Percentiles rank a stretch among this genome's conserved stretches.
phyloP scores from a whole-genome alignment of 2,888 invertebrate species.

The Diaphora mendica region DNA sequence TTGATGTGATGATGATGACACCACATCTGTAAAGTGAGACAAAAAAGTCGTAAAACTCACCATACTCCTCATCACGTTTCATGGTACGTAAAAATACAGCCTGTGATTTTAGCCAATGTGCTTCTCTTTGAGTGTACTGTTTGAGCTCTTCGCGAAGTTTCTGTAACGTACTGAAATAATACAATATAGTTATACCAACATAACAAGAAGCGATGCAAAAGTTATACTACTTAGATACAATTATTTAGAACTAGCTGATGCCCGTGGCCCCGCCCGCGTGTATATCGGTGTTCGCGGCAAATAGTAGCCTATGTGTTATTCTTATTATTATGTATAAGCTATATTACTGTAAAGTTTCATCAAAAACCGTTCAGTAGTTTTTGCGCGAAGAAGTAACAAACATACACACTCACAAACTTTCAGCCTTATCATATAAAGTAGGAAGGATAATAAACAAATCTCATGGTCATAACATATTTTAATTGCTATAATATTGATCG shows the following conservation, averaged over 20 bases:
- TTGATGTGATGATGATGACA: too few relatives aligned
- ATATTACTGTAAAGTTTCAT: too few relatives aligned
- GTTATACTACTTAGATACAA: neutral
- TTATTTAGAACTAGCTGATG: too few relatives aligned
- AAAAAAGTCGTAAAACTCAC: constrained; percentile 49
- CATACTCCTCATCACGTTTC: constrained; percentile 70
- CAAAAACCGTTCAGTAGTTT: too few relatives aligned
- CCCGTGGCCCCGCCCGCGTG: too few relatives aligned
- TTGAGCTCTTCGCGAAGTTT: constrained; percentile 63
- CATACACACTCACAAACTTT: too few relatives aligned
- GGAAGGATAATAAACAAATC: too few relatives aligned
- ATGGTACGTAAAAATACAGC: constrained; percentile 72
- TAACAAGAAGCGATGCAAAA: neutral
- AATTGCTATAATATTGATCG: neutral
- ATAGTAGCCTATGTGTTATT: too few relatives aligned
- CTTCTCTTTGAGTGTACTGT: constrained; percentile 63
- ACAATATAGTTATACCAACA: neutral
- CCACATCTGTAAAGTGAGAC: neutral
- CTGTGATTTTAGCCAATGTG: constrained; percentile 70
- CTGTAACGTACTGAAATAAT: constrained; percentile 63
- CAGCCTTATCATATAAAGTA: too few relatives aligned
- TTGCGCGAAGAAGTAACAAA: too few relatives aligned
- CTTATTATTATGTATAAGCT: too few relatives aligned
- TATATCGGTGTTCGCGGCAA: too few relatives aligned
- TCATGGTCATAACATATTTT: neutral